Evolutionary conservation across 2,113 vertebrate genomes (phyloP).

Genomic region (Butastur rufipennis): DNA sequence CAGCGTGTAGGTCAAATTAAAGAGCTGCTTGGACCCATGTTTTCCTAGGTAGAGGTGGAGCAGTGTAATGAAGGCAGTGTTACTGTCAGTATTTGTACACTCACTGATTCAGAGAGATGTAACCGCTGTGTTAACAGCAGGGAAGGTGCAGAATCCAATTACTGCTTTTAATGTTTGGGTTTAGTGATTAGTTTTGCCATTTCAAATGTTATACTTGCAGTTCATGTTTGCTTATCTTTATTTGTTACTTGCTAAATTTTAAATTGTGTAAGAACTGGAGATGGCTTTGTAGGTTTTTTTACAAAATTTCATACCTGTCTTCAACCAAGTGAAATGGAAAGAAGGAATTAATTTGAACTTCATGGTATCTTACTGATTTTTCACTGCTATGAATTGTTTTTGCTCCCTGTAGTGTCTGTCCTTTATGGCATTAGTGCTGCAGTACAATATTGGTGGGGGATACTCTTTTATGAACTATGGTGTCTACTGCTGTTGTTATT

Average conservation of each 20-base stretch:
- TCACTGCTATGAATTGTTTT: background rate
- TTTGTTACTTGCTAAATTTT: background rate
- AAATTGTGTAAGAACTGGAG: background rate
- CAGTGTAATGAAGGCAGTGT: background rate
- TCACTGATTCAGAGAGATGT: background rate
- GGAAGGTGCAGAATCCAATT: background rate
- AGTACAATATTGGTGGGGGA: background rate
- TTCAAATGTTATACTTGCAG: background rate
- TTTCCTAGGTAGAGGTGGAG: background rate
- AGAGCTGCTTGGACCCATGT: background rate
- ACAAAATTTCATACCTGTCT: background rate
- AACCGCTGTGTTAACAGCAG: background rate
- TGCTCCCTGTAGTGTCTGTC: background rate
- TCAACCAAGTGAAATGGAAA: background rate
- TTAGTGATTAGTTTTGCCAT: background rate
- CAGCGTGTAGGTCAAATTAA: rapidly evolving
- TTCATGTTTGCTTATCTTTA: background rate
- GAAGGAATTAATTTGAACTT: background rate
- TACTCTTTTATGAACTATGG: background rate
- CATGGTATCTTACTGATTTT: conserved; percentile 2
- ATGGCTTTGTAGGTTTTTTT: background rate
- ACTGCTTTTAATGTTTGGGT: background rate
- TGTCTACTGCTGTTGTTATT: background rate
- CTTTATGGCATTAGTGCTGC: conserved; percentile 9
- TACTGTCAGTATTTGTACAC: background rate